These are phyloP conservation scores for Perca schrenkii DNA, from an alignment of 2,113 vertebrate species.

Conservation along the genomic window DNA sequence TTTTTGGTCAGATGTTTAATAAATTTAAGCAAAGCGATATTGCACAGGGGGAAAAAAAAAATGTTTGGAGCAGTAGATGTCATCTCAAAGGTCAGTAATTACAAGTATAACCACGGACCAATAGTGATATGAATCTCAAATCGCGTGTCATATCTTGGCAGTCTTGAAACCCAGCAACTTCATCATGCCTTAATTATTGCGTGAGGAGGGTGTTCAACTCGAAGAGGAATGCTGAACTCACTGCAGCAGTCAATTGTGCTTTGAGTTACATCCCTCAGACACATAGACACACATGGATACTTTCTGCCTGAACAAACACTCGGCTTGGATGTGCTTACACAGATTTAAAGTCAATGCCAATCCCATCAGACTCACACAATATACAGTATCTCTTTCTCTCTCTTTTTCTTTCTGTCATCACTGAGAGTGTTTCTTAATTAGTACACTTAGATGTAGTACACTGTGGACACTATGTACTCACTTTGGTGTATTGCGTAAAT, in stretches of 20 bases:
- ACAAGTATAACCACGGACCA: slow-evolving; percentile 22
- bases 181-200: slow-evolving; percentile 34
- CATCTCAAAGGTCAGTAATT: background rate
- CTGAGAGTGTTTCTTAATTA: background rate
- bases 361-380: slow-evolving; percentile 41
- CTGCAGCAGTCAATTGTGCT: slow-evolving; percentile 23
- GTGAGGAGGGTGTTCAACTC: slow-evolving; percentile 35
- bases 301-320: slow-evolving; percentile 60
- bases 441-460: no score
- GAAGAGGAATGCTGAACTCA: slow-evolving; percentile 53
- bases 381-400: slow-evolving; percentile 8
- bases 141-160: slow-evolving; percentile 10
- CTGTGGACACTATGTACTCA: no score
- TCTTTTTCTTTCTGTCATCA: slow-evolving; percentile 36
- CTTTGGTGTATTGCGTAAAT: no score
- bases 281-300: slow-evolving; percentile 25
- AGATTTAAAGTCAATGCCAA: slow-evolving; percentile 37
- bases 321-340: slow-evolving; percentile 37
- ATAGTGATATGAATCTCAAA: slow-evolving; percentile 19
- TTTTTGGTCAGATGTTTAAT: background rate
- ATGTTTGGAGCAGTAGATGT: background rate
- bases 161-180: slow-evolving; percentile 22
- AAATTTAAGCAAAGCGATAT: background rate
- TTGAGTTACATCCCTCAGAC: slow-evolving; percentile 42
- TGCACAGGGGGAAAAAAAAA: background rate